Evolutionary conservation across 2,888 invertebrate species (phyloP), one percentile per base, ranked within the genome.

Genomic region (Aradus depressus): DNA sequence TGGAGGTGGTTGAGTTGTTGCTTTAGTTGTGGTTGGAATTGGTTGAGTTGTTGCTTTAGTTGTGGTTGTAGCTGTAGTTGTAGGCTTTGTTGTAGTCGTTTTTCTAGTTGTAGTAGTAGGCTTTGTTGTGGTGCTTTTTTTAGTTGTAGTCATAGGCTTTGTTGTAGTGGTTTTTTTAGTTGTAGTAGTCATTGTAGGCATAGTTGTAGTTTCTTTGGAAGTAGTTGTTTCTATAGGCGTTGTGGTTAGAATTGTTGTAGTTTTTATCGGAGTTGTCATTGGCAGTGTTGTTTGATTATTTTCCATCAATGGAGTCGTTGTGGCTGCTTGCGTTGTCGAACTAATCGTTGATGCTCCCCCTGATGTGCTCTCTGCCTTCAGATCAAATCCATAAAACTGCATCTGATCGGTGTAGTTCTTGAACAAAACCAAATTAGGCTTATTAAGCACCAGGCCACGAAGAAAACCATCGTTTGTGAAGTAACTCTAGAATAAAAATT

Each of bases 391-490:
- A 62, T 88, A 88, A 66, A 86, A 87, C 58, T 76, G 72, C 28
- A 89, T 65, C 43, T 84, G 72, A 31, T 77, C 76, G 66, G 81
- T 80, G 63, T 84, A 88, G 56, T 79, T 78, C n/a, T 77, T 72
- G 31, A 78, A 78, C 41, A 89, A 75, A 4, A 79, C 80, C 0
- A 86, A 81, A 63, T 85, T 84, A 62, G 82, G 83, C 56, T 81
- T 80, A 66, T 82, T 88, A 34, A 89, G 70, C 6, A 84, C 84
- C 52, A 88, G 68, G 1, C 88, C 88, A 12, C 84, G 84, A 2
- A 88, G 71, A 57, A 87, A 87, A 32, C 87, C 87, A 64, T 88
- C 85, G 61, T 80, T 79, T 53, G 85, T 82, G 62, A 88, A 84
- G 65, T 88, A 88, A 44, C 84, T 87, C 88, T 84, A 72, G 54